Base-by-base conservation (phyloP, 2,888 invertebrate genomes). In the Cephalotes varians region DNA sequence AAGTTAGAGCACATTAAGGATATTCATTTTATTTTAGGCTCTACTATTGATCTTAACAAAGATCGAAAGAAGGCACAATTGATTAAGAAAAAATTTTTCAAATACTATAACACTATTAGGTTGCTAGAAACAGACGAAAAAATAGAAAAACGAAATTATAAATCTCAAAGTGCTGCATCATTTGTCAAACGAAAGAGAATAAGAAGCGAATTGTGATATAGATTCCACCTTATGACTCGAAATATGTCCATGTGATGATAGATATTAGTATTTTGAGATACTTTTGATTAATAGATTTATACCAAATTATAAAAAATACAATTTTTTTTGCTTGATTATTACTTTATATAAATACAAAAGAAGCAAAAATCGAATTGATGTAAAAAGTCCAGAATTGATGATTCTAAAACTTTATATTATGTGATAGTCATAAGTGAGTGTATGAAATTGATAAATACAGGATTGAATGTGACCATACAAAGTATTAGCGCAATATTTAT, bases 171-270 rank as follows among this genome's bases (percentile, higher is more conserved):
- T 71, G 69, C 37, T 28, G n/a, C 25, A 49, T 10, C 54, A 65
- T 34, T 25, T 77, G 25, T 28, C 54, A 58, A 83, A 31, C 80
- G 77, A 28, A 81, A 85, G 54, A 76, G 62, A n/a, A 31, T 86
- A 51, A 90, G 80, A 84, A 91, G 92, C 81, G 92, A 93, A 88
- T 93, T 93, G 92, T 94, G 93, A 94, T 94, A 93, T 85, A 80
- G 44, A 81, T 77, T 85, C 56, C 79, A 73, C 54, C 31, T 73
- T 85, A 84, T 71, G 72, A 79, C 25, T 49, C 31, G 40, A 65
- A 9, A 54, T 77, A 44, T 28, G 21, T 54, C 18, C 18, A 69
- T 3, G 31, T 25, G n/a, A 47, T 51, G 58, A 67, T 62, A 31
- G 25, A 64, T 81, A 31, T 15, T 81, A 31, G 65, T 80, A 79